Evolutionary conservation across 2,113 vertebrate species (phyloP).

Genomic region (Cranoglanis bouderius): DNA sequence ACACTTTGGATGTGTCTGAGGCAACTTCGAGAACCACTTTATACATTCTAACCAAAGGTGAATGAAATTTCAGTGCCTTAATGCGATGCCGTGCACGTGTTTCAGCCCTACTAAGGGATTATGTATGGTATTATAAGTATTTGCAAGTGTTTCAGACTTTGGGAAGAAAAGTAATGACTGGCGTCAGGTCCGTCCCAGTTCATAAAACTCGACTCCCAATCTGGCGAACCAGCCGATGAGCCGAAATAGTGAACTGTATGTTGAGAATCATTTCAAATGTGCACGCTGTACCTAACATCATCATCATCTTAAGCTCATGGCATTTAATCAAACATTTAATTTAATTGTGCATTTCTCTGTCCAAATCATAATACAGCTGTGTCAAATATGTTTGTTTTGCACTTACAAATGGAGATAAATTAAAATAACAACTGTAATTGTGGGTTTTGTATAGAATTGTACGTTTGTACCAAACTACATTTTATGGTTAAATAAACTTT

Average conservation of each 20-base stretch:
- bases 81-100: not conserved
- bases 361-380: not conserved
- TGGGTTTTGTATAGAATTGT: constrained; percentile 27
- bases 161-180: not conserved
- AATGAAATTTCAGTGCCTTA: constrained; percentile 25
- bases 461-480: constrained; percentile 38
- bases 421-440: not conserved
- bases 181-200: not conserved
- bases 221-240: not conserved
- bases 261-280: not conserved
- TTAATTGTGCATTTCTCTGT: not conserved
- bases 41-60: constrained; percentile 22
- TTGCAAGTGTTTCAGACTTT: constrained; percentile 10
- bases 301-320: not conserved
- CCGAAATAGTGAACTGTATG: not conserved
- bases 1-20: not conserved
- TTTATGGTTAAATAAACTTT: constrained; percentile 18
- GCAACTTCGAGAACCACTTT: constrained; percentile 32
- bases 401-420: constrained; percentile 31
- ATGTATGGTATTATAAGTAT: not conserved
- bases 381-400: not conserved
- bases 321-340: not conserved
- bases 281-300: not conserved
- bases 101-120: not conserved
- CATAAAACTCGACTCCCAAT: not conserved